A percentile compares a stretch with the other conserved stretches of the same genome.
Evolutionary conservation across 2,888 invertebrate species (phyloP).

Genomic region (Aradus depressus): DNA sequence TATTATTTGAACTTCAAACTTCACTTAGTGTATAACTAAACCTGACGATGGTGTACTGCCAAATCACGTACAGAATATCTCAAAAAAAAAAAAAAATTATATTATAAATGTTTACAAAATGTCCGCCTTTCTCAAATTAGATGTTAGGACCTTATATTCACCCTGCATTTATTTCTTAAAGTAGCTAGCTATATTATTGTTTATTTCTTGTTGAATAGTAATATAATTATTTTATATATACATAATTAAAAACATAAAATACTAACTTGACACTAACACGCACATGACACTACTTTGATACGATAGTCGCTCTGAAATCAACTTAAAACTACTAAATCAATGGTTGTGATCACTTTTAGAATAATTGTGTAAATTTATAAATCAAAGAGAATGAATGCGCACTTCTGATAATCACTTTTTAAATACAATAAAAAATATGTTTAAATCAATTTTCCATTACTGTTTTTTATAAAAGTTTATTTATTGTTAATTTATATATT

Average conservation of each 20-base stretch:
- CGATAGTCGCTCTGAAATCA: slow-evolving; percentile 12
- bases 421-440: too few relatives aligned
- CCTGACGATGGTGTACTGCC: too few relatives aligned
- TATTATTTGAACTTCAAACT: too few relatives aligned
- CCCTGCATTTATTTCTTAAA: too few relatives aligned
- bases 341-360: slow-evolving; percentile 16
- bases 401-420: slow-evolving; percentile 19
- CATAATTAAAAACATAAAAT: slow-evolving; percentile 5
- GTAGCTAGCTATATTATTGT: too few relatives aligned
- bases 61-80: too few relatives aligned
- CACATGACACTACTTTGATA: slow-evolving; percentile 2
- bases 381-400: slow-evolving; percentile 14
- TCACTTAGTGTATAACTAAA: too few relatives aligned
- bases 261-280: neutral
- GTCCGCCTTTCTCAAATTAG: too few relatives aligned
- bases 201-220: neutral
- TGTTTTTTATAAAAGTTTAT: slow-evolving; percentile 15
- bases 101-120: too few relatives aligned
- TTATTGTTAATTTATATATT: slow-evolving; percentile 15
- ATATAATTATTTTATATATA: slow-evolving; percentile 2
- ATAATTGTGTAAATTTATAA: slow-evolving; percentile 9
- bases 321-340: slow-evolving; percentile 8
- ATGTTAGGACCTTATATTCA: too few relatives aligned
- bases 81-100: too few relatives aligned
- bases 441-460: slow-evolving; percentile 15